phyloP scores from a whole-genome alignment of 2,113 vertebrate genomes.

The Amblyornis subalaris region DNA sequence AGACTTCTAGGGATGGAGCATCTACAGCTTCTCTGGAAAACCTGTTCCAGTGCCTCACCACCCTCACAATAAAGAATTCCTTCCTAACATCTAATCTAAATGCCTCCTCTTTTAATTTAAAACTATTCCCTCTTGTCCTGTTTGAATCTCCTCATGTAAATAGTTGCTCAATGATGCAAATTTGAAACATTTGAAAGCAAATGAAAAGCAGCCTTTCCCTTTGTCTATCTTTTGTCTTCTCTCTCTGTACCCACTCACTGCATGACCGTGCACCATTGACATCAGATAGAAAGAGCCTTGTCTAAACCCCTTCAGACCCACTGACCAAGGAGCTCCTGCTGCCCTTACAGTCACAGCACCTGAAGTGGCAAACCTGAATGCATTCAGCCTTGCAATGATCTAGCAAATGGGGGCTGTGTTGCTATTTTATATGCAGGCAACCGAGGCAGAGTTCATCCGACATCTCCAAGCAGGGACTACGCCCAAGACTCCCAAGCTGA shows the following conservation, averaged over 20 bases:
- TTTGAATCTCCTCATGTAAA: background rate
- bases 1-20: background rate
- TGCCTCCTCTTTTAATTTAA: background rate
- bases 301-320: background rate
- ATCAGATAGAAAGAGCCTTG: too few relatives aligned
- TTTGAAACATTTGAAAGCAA: background rate
- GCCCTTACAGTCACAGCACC: background rate
- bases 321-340: background rate
- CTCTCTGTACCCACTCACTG: background rate
- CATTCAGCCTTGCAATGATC: rapidly evolving
- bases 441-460: background rate
- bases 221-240: background rate
- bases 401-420: background rate
- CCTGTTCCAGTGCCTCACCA: background rate
- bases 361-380: background rate
- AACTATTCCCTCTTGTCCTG: background rate
- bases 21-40: background rate
- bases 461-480: background rate
- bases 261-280: rapidly evolving
- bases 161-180: background rate
- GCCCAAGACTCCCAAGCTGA: background rate
- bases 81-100: background rate
- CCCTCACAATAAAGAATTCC: background rate
- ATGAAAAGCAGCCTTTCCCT: background rate
- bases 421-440: rapidly evolving